Evolutionary conservation across 1,140 invertebrate species (phyloP).

Genomic region (Brachionus asplanchnoidis): DNA sequence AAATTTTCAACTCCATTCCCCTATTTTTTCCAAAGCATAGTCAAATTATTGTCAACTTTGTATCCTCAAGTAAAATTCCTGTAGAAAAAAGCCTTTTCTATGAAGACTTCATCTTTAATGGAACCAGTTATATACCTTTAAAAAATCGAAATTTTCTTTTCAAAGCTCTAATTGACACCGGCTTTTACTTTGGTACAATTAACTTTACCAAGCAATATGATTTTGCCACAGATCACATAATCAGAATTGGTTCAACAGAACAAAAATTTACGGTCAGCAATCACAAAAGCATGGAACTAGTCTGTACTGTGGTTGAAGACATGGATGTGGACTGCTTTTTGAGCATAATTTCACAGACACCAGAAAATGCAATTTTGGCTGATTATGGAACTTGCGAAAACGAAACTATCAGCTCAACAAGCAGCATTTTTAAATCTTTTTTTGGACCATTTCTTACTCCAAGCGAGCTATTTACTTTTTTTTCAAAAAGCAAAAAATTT

Average conservation of each 20-base stretch:
- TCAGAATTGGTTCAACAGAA: neutral
- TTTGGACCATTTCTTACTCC: neutral
- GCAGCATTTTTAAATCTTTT: neutral
- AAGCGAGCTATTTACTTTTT: neutral
- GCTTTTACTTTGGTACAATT: neutral
- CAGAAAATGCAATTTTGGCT: neutral
- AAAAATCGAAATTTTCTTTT: neutral
- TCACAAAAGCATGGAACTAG: neutral
- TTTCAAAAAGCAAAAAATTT: neutral
- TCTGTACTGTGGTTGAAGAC: neutral
- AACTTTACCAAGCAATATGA: neutral
- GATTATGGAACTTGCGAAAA: constrained; percentile 5
- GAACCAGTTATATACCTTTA: neutral
- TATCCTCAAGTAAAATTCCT: neutral
- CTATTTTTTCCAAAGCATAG: neutral
- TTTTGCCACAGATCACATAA: neutral
- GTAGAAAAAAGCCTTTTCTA: neutral
- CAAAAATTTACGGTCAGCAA: neutral
- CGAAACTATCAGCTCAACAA: neutral
- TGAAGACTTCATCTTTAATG: neutral
- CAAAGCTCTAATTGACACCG: neutral
- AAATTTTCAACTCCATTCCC: neutral
- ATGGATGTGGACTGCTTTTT: neutral
- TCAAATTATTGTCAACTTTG: neutral
- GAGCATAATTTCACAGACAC: neutral